Evolutionary conservation across 92 coral and sea anemone genomes (phyloP).

Genomic region (Desmophyllum pertusum): DNA sequence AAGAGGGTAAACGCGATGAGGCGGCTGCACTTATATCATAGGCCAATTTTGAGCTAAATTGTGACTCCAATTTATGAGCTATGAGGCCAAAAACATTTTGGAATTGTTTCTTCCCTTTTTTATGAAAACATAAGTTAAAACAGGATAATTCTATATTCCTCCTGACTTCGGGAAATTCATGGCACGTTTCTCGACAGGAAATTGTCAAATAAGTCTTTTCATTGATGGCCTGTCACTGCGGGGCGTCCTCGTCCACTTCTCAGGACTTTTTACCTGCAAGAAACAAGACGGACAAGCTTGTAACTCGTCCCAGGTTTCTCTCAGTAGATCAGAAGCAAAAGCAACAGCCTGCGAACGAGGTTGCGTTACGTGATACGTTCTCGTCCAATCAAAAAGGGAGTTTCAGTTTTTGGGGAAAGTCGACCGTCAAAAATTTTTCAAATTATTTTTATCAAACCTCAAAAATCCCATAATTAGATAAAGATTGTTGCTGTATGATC

Average conservation of each 20-base stretch:
- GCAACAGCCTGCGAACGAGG: not conserved
- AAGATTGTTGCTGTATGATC: too few species aligned
- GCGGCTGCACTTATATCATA: not conserved
- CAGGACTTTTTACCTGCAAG: conserved; percentile 26
- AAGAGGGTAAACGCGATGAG: not conserved
- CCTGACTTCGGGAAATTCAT: conserved; percentile 13
- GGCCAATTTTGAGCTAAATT: not conserved
- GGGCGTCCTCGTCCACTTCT: not conserved
- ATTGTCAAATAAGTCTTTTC: conserved; percentile 8
- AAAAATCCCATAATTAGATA: too few species aligned
- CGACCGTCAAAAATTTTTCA: too few species aligned
- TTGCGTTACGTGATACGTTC: not conserved
- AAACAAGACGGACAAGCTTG: not conserved
- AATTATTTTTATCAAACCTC: too few species aligned
- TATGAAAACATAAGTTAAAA: conserved; percentile 20
- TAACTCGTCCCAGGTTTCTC: not conserved
- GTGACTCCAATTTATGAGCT: not conserved
- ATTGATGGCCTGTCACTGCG: not conserved
- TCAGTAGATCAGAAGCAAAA: too few species aligned
- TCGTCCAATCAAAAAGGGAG: not conserved
- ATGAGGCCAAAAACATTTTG: not conserved
- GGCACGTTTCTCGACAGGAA: not conserved
- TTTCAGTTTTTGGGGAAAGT: too few species aligned
- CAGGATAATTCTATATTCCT: conserved; percentile 16
- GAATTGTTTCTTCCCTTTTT: not conserved